Evolutionary conservation across 2,888 invertebrate genomes (phyloP).

Genomic region (Cartodere bifasciata): DNA sequence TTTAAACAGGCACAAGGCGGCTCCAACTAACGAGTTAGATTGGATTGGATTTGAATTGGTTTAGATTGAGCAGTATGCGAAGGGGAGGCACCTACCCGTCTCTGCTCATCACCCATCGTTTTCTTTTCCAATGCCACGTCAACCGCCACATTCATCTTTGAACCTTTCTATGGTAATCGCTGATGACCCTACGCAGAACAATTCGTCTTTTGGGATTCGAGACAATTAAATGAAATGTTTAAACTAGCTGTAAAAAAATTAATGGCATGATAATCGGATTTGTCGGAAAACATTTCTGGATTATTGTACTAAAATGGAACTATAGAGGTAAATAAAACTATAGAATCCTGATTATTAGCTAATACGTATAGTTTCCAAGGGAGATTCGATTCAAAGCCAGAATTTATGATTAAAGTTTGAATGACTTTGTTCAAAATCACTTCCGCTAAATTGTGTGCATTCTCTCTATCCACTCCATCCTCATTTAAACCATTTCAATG

Average conservation of each 20-base stretch:
- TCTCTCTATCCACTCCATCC: constrained; percentile 32
- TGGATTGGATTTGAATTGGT: constrained; percentile 27
- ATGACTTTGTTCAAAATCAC: constrained; percentile 32
- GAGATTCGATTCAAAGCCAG: constrained; percentile 26
- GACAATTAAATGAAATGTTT: too few relatives aligned
- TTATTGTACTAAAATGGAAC: not conserved
- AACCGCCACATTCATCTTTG: too few relatives aligned
- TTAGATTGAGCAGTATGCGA: constrained; percentile 24
- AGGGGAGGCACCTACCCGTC: too few relatives aligned
- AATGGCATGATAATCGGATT: too few relatives aligned
- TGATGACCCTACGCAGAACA: too few relatives aligned
- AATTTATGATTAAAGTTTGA: constrained; percentile 33
- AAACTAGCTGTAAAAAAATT: too few relatives aligned
- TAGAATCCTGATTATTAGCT: constrained; percentile 20
- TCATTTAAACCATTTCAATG: constrained; percentile 32
- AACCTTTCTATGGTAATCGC: too few relatives aligned
- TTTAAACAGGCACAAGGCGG: constrained; percentile 25
- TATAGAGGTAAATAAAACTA: constrained; percentile 12
- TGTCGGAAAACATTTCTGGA: not conserved
- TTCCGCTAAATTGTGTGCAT: constrained; percentile 32
- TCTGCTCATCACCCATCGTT: too few relatives aligned
- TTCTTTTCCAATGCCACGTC: too few relatives aligned
- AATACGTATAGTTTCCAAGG: constrained; percentile 19
- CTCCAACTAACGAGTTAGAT: constrained; percentile 24
- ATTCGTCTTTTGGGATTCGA: too few relatives aligned